Percentiles rank a stretch among this genome's conserved stretches.
Conservation (phyloP, 2,113 vertebrate species). For the Limnothrissa miodon region DNA sequence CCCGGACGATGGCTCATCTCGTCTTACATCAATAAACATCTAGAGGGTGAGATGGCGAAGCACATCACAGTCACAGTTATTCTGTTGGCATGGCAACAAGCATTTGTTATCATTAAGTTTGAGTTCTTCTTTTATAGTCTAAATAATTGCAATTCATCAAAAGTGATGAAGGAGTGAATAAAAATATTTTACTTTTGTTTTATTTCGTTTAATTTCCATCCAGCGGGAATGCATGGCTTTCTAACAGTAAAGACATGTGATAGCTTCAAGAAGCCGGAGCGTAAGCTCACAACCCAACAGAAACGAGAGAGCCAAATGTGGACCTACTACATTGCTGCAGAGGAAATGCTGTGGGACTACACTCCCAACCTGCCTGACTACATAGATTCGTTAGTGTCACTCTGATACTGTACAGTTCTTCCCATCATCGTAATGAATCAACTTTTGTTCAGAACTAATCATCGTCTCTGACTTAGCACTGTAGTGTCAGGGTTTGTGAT, state of each 20-base stretch:
- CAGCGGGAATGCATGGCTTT: constrained; percentile 84
- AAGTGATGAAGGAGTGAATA: background rate
- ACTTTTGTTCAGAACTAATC: too few species aligned
- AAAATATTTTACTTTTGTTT: background rate
- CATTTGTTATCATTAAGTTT: background rate
- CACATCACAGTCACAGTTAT: too few species aligned
- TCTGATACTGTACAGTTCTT: background rate
- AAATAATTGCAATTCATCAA: background rate
- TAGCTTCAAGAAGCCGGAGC: constrained; percentile 58
- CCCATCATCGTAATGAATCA: background rate
- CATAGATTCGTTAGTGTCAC: constrained; percentile 75
- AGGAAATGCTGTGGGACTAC: constrained; percentile 91
- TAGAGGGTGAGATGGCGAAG: constrained; percentile 75
- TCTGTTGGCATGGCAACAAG: background rate
- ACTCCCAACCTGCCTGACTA: constrained; percentile 70
- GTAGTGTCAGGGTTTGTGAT: background rate
- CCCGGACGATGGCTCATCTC: constrained; percentile 85
- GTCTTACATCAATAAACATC: constrained; percentile 80
- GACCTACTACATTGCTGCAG: constrained; percentile 90
- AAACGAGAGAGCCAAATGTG: constrained; percentile 73
- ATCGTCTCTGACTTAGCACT: too few species aligned
- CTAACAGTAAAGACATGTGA: constrained; percentile 75
- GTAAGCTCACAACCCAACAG: constrained; percentile 67
- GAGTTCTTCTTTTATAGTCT: too few species aligned
- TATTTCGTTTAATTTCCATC: constrained; percentile 47